phyloP scores from a whole-genome alignment of 1,140 invertebrate genomes.

The Listronotus oregonensis region DNA sequence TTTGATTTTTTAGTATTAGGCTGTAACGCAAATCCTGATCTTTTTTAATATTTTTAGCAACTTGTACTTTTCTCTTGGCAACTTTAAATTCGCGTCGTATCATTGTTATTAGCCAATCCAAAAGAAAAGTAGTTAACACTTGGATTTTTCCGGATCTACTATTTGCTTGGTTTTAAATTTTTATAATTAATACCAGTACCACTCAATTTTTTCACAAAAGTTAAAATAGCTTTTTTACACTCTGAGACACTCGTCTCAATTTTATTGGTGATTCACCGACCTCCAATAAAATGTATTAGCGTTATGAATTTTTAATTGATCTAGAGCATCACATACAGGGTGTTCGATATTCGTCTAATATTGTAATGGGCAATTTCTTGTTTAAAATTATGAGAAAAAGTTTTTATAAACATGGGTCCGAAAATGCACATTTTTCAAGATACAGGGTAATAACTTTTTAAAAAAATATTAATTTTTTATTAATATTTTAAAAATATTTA shows the following conservation, averaged over 20 bases:
- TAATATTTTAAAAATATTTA: too few relatives aligned
- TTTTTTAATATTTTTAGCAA: constrained; percentile 16
- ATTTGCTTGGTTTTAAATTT: background rate
- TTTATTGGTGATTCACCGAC: constrained; percentile 15
- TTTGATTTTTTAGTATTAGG: constrained; percentile 7
- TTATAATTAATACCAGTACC: constrained; percentile 8
- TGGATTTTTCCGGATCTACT: constrained; percentile 18
- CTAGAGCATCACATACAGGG: constrained; percentile 6
- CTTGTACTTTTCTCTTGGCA: constrained; percentile 7
- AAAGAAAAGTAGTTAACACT: constrained; percentile 9
- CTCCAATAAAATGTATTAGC: constrained; percentile 10
- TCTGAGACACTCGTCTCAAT: constrained; percentile 9
- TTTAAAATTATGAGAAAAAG: too few relatives aligned
- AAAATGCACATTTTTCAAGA: too few relatives aligned
- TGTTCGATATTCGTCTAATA: too few relatives aligned
- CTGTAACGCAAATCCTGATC: constrained; percentile 17
- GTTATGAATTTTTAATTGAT: constrained; percentile 8
- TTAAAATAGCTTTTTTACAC: constrained; percentile 6
- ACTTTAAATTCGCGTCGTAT: constrained; percentile 16
- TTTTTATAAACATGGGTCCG: too few relatives aligned
- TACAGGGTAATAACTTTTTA: too few relatives aligned
- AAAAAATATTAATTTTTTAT: too few relatives aligned
- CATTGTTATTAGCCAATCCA: constrained; percentile 10
- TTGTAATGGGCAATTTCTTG: too few relatives aligned
- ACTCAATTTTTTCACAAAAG: constrained; percentile 11